Conservation (phyloP, 2,888 invertebrate species). For the Drosophila rubida region DNA sequence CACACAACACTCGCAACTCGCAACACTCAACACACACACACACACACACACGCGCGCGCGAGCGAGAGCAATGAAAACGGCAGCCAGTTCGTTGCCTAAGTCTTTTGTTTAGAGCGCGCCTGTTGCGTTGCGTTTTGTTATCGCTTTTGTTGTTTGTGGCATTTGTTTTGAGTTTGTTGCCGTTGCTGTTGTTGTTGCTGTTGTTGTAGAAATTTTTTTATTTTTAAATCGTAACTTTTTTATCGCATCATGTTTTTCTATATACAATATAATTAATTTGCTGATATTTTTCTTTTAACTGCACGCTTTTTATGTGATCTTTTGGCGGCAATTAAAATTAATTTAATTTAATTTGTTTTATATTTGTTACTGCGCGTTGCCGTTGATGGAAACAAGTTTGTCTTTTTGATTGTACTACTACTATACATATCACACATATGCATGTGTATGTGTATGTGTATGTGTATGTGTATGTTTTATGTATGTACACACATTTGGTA, state of each 20-base stretch:
- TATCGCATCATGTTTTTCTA: slow-evolving; percentile 71
- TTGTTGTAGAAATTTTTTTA: slow-evolving; percentile 41
- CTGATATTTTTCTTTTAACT: slow-evolving; percentile 74
- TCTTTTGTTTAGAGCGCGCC: slow-evolving; percentile 66
- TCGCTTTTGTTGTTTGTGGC: slow-evolving; percentile 49
- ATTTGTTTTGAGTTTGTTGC: slow-evolving; percentile 17
- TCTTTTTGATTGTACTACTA: slow-evolving; percentile 62
- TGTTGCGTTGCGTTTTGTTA: slow-evolving; percentile 28
- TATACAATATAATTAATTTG: slow-evolving; percentile 77
- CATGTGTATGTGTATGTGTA: background rate
- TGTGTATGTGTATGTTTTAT: slow-evolving; percentile 5
- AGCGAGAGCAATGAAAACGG: slow-evolving; percentile 47
- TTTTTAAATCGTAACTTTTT: slow-evolving; percentile 65
- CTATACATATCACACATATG: slow-evolving; percentile 11
- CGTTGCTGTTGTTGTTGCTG: slow-evolving; percentile 13
- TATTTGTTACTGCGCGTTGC: slow-evolving; percentile 57
- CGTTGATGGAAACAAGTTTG: slow-evolving; percentile 65
- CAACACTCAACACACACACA: slow-evolving; percentile 9
- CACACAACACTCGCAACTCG: slow-evolving; percentile 44
- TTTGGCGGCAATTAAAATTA: slow-evolving; percentile 75
- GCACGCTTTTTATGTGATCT: slow-evolving; percentile 76
- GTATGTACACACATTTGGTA: slow-evolving; percentile 17
- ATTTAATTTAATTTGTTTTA: slow-evolving; percentile 77
- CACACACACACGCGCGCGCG: background rate
- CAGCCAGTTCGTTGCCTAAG: slow-evolving; percentile 78